phyloP scores from a whole-genome alignment of 2,797 vertebrate genomes.

The Microctenopoma lineatum region DNA sequence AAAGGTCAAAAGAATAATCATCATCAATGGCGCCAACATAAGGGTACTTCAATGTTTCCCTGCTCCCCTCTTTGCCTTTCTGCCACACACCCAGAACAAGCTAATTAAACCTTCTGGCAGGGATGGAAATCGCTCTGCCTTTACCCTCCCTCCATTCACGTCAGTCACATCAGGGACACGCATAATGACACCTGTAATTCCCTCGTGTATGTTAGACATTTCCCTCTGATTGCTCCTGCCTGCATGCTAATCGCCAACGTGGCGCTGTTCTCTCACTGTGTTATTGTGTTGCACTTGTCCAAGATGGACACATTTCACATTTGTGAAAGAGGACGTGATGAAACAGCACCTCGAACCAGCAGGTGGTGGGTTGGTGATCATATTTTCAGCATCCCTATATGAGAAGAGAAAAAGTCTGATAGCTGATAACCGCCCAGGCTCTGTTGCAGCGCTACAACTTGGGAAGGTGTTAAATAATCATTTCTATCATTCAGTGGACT shows the following conservation, averaged over 20 bases:
- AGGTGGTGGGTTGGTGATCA: background rate
- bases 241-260: slow-evolving; percentile 60
- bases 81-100: slow-evolving; percentile 55
- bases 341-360: slow-evolving; percentile 20
- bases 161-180: slow-evolving; percentile 57
- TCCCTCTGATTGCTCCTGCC: slow-evolving; percentile 50
- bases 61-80: slow-evolving; percentile 29
- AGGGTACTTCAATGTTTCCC: slow-evolving; percentile 33
- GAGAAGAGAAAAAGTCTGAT: no score
- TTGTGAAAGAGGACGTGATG: slow-evolving; percentile 24
- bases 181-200: slow-evolving; percentile 74
- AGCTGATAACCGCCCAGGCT: no score
- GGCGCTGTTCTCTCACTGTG: slow-evolving; percentile 29
- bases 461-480: no score
- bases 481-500: no score
- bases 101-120: slow-evolving; percentile 74
- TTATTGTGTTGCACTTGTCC: slow-evolving; percentile 20
- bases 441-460: no score
- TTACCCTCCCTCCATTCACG: slow-evolving; percentile 54
- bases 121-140: slow-evolving; percentile 59
- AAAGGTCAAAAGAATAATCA: slow-evolving; percentile 65
- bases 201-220: slow-evolving; percentile 63
- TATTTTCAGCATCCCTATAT: no score
- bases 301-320: slow-evolving; percentile 16
- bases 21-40: slow-evolving; percentile 47